A percentile compares a stretch with the other conserved stretches of the same genome.
These are phyloP conservation scores for Pseudobourletiella spinata DNA, from an alignment of 1,140 invertebrate genomes.

Conservation along the genomic window DNA sequence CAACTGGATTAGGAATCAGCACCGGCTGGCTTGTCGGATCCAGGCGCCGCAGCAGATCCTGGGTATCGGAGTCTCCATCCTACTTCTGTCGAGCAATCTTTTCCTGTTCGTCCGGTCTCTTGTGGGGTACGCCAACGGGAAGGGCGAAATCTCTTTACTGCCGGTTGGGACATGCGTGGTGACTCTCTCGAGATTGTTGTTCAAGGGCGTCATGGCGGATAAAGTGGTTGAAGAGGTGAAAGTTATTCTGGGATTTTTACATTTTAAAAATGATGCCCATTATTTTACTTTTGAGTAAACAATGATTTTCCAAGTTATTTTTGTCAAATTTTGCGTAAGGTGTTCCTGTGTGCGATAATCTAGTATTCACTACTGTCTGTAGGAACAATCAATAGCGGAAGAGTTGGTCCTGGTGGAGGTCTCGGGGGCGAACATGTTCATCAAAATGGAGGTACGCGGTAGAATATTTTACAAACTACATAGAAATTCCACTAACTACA, in stretches of 20 bases:
- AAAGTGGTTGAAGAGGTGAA: conserved; percentile 4
- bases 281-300: too few species aligned
- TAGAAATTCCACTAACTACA: conserved; percentile 1
- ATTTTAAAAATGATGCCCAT: not conserved
- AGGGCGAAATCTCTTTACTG: not conserved
- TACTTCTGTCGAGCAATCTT: not conserved
- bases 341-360: too few species aligned
- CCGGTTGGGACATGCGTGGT: not conserved
- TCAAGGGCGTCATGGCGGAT: conserved; percentile 9
- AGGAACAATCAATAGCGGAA: conserved; percentile 8
- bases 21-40: not conserved
- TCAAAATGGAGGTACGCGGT: conserved; percentile 11
- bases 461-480: conserved; percentile 6
- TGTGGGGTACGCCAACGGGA: not conserved
- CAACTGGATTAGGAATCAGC: not conserved
- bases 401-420: not conserved
- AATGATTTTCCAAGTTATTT: too few species aligned
- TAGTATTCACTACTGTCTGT: too few species aligned
- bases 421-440: conserved; percentile 4
- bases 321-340: too few species aligned
- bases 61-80: not conserved
- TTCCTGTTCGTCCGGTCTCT: not conserved
- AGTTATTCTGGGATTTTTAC: not conserved
- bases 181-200: not conserved
- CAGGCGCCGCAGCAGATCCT: not conserved